These are phyloP conservation scores for Cepaea nemoralis DNA, from an alignment of 1,140 invertebrate genomes.

Conservation along the genomic window DNA sequence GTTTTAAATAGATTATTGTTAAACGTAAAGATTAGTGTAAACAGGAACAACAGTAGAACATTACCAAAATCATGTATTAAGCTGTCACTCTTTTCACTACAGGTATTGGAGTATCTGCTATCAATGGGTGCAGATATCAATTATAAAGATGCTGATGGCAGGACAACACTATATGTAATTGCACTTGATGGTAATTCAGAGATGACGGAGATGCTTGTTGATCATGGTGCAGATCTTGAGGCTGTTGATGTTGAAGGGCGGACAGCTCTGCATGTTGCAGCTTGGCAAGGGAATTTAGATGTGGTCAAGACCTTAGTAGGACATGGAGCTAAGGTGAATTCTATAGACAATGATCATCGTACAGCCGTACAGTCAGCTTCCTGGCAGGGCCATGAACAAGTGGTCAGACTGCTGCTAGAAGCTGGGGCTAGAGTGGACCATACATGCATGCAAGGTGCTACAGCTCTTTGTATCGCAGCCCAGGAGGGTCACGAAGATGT, in stretches of 20 bases:
- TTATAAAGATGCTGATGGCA: constrained; percentile 90
- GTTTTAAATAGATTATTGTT: too few species aligned
- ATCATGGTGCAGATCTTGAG: constrained; percentile 82
- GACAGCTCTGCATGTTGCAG: constrained; percentile 90
- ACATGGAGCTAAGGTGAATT: constrained; percentile 85
- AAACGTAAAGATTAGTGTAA: too few species aligned
- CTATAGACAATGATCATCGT: constrained; percentile 88
- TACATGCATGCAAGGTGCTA: constrained; percentile 94
- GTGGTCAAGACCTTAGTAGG: constrained; percentile 88
- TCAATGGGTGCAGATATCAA: constrained; percentile 87
- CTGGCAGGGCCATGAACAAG: constrained; percentile 91
- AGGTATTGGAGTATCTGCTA: constrained; percentile 74
- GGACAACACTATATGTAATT: constrained; percentile 91
- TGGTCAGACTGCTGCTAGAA: constrained; percentile 81
- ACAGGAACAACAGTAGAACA: too few species aligned
- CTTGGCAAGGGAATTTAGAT: constrained; percentile 92
- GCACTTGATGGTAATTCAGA: constrained; percentile 90
- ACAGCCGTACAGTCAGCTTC: constrained; percentile 94
- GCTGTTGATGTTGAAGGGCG: constrained; percentile 90
- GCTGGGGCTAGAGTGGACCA: constrained; percentile 84
- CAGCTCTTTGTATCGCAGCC: constrained; percentile 90
- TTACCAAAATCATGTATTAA: too few species aligned
- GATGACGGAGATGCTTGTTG: constrained; percentile 81
- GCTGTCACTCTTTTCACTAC: not conserved
- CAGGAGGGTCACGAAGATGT: constrained; percentile 95